phyloP scores from a whole-genome alignment of 2,888 invertebrate genomes.

The Rhyacophila evoluta region DNA sequence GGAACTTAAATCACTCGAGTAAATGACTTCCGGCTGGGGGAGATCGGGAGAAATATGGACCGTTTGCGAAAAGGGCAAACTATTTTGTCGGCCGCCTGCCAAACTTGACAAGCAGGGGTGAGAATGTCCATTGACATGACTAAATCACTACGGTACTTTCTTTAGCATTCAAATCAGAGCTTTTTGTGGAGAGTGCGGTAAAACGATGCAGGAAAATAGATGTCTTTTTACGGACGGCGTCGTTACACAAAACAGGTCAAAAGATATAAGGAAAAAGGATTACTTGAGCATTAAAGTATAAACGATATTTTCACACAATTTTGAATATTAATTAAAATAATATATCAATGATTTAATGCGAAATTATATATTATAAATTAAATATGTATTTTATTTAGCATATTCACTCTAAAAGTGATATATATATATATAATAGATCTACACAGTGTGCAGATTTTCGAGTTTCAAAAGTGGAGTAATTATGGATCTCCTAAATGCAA shows the following conservation, averaged over 20 bases:
- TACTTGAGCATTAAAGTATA: too few species aligned
- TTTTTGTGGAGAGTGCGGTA: conserved; percentile 26
- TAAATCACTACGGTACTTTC: conserved; percentile 45
- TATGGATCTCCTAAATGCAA: too few species aligned
- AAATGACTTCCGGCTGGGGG: background rate
- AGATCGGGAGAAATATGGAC: background rate
- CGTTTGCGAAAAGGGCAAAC: conserved; percentile 35
- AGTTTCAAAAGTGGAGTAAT: too few species aligned
- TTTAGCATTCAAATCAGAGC: conserved; percentile 51
- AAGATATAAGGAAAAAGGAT: too few species aligned
- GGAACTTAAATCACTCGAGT: background rate
- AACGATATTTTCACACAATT: too few species aligned
- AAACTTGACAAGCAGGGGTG: conserved; percentile 46
- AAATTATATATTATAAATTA: too few species aligned
- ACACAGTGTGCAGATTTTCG: too few species aligned
- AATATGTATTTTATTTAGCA: too few species aligned
- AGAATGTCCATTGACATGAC: conserved; percentile 52
- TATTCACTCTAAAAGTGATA: too few species aligned
- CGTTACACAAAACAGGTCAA: background rate
- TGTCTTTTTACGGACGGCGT: background rate
- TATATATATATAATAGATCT: too few species aligned
- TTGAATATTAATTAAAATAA: too few species aligned
- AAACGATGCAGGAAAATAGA: background rate
- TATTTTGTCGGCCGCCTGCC: conserved; percentile 31
- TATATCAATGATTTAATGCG: too few species aligned